Base-by-base conservation (phyloP, 2,888 invertebrate genomes). In the Blastobasis adustella region DNA sequence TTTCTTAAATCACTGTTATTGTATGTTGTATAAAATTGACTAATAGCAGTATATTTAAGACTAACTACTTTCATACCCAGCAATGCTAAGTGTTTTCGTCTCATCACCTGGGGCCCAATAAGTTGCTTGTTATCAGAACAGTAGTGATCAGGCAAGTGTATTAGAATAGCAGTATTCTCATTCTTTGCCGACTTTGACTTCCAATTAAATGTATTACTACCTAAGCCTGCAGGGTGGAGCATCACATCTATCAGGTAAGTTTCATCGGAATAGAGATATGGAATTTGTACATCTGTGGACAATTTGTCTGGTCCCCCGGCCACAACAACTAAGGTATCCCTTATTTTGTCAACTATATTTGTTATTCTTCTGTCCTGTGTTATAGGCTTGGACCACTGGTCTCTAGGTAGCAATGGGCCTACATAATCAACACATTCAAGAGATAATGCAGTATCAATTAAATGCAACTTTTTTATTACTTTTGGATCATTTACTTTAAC, bases 141-240 rank as follows among this genome's bases (percentile, higher is more conserved):
- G 71, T 90, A 93, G 71, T 93, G 90, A 57, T 93, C 92, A 1
- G 93, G 92, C 50, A 92, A 75, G 67, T 92, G 89, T 52, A 93
- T 88, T 50, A 93, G 71, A 42, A 93, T 60, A 0, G 91, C 93
- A 45, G 88, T 82, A 61, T 84, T 89, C 49, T 84, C 70, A 67
- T 90, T 88, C 49, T 72, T 79, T 38, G 71, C 72, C 5, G 70
- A 71, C 46, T 79, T 78, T 6, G 79, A 67, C 65, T 88, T 89
- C 74, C 89, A 88, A 55, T 88, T 86, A 49, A 82, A 79, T 41
- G 79, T 79, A 50, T 79, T 73, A 51, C 72, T 76, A 4, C 70
- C 75, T 36, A 85, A 65, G 1, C 82, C 76, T 10, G 70, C 61
- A 5, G 91, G 89, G 67, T 92, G 90, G 43, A 93, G 60, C 66